Percentiles rank a stretch among this genome's conserved stretches.
Conservation (phyloP, 2,888 invertebrate species). For the Desoria tigrina region DNA sequence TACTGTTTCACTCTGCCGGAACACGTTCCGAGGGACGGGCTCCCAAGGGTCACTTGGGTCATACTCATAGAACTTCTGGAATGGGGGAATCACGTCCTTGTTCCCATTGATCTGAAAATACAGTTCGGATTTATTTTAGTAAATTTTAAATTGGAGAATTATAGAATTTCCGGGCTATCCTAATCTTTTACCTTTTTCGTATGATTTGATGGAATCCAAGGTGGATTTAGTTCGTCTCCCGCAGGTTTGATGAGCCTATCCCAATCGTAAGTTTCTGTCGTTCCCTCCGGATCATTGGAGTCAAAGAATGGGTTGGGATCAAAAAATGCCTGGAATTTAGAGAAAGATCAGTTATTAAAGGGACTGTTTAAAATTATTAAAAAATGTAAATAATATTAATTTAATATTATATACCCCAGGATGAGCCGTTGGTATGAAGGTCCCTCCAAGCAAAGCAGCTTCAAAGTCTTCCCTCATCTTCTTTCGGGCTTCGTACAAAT, state of each 20-base stretch:
- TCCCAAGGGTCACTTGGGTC: slow-evolving; percentile 43
- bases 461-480: slow-evolving; percentile 46
- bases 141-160: slow-evolving; percentile 3
- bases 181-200: slow-evolving; percentile 32
- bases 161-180: too few species aligned
- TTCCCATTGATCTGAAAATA: slow-evolving; percentile 47
- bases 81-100: slow-evolving; percentile 48
- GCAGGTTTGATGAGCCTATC: slow-evolving; percentile 33
- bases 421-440: slow-evolving; percentile 33
- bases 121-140: neutral
- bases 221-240: slow-evolving; percentile 26
- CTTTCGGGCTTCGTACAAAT: slow-evolving; percentile 34
- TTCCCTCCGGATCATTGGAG: slow-evolving; percentile 46
- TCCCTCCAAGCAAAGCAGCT: slow-evolving; percentile 30
- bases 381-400: slow-evolving; percentile 9
- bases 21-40: slow-evolving; percentile 26
- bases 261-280: slow-evolving; percentile 47
- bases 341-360: neutral
- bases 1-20: slow-evolving; percentile 14
- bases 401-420: slow-evolving; percentile 13
- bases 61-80: slow-evolving; percentile 42
- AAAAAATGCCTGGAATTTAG: slow-evolving; percentile 56
- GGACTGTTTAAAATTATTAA: neutral
- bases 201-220: slow-evolving; percentile 41
- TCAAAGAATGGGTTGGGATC: slow-evolving; percentile 57